These are phyloP conservation scores for Takifugu ocellatus DNA, from an alignment of 2,797 vertebrate species.

Conservation along the genomic window DNA sequence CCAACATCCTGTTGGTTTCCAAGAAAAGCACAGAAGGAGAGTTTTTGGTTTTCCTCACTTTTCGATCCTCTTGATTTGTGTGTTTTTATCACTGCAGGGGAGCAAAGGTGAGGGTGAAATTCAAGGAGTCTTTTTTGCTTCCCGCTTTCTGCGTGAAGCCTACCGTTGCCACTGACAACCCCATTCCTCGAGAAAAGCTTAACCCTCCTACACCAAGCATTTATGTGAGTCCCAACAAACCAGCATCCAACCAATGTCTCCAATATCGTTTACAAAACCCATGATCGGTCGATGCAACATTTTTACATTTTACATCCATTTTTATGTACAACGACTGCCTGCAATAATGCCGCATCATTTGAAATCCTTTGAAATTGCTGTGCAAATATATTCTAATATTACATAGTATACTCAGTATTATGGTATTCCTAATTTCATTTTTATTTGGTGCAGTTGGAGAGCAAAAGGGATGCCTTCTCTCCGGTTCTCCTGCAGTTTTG, in stretches of 20 bases:
- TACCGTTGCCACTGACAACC: conserved; percentile 62
- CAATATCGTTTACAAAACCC: no score
- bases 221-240: conserved; percentile 77
- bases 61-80: background rate
- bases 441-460: conserved; percentile 79
- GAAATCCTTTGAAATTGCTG: conserved; percentile 3
- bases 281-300: no score
- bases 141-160: conserved; percentile 86
- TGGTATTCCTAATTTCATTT: background rate
- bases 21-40: background rate
- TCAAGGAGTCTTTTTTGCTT: conserved; percentile 84
- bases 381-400: no score
- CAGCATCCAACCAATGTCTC: background rate
- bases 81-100: conserved; percentile 60
- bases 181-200: conserved; percentile 84
- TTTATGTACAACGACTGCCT: no score
- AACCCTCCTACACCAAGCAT: conserved; percentile 93
- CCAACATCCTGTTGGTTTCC: background rate
- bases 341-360: background rate
- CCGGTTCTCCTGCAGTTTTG: conserved; percentile 91
- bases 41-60: background rate
- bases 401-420: no score
- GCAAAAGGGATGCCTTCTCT: conserved; percentile 88
- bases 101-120: conserved; percentile 79
- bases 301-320: no score